A percentile compares a stretch with the other conserved stretches of the same genome.
Evolutionary conservation across 1,140 invertebrate species (phyloP).

Genomic region (Chironomus striatipennis): DNA sequence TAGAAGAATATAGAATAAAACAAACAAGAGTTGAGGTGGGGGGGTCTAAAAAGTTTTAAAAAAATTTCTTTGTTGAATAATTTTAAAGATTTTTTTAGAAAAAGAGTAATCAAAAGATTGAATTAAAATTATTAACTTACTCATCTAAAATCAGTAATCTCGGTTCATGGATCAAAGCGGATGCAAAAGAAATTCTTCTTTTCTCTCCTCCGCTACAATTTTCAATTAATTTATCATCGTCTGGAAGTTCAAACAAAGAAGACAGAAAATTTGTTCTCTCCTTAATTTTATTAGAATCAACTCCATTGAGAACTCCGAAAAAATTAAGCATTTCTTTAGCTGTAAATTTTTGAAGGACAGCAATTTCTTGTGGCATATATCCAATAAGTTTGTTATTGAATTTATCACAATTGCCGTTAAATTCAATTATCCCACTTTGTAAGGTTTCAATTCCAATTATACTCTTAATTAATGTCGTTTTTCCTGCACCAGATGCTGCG

Average conservation of each 20-base stretch:
- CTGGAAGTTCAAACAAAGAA: conserved; percentile 64
- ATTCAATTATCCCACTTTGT: conserved; percentile 65
- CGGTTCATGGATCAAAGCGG: conserved; percentile 77
- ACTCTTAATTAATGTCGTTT: conserved; percentile 77
- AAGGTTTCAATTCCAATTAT: conserved; percentile 69
- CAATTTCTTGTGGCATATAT: conserved; percentile 84
- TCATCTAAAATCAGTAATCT: conserved; percentile 86
- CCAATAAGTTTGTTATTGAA: conserved; percentile 64
- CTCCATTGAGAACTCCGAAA: conserved; percentile 79
- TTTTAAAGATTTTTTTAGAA: too few species aligned
- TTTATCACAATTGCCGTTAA: conserved; percentile 64
- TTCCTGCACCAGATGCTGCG: conserved; percentile 75
- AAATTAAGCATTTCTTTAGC: conserved; percentile 77
- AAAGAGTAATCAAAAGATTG: too few species aligned
- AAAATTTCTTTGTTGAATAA: conserved; percentile 69
- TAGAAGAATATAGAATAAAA: too few species aligned
- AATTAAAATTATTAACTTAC: too few species aligned
- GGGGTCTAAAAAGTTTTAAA: conserved; percentile 66
- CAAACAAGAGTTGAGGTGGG: too few species aligned
- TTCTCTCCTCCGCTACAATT: conserved; percentile 81
- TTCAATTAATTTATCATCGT: conserved; percentile 50
- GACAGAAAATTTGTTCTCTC: conserved; percentile 59
- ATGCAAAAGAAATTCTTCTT: conserved; percentile 75
- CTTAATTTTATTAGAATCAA: conserved; percentile 54
- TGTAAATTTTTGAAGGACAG: conserved; percentile 77